Evolutionary conservation across 2,797 vertebrate species (phyloP).

Genomic region (Brotula barbata): DNA sequence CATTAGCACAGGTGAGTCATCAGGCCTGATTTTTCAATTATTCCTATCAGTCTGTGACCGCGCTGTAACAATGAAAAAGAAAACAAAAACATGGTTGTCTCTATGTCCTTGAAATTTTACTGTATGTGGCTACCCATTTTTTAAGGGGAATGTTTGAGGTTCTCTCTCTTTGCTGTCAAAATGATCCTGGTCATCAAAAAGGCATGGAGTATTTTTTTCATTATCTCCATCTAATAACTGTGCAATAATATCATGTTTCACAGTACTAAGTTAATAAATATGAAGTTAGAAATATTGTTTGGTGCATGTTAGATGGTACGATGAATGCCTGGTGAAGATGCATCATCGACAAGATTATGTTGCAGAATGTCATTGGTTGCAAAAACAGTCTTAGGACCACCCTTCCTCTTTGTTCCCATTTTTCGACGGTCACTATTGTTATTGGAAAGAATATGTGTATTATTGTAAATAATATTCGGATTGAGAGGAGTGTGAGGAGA

Average conservation of each 20-base stretch:
- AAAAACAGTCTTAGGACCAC: not conserved
- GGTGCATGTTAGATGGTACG: too few species aligned
- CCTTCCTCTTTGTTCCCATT: not conserved
- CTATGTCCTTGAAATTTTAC: too few species aligned
- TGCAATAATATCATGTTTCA: too few species aligned
- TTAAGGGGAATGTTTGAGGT: not conserved
- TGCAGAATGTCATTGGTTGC: too few species aligned
- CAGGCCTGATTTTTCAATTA: slow-evolving; percentile 34
- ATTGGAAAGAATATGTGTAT: slow-evolving; percentile 14
- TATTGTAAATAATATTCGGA: slow-evolving; percentile 34
- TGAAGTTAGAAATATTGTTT: too few species aligned
- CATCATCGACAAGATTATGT: too few species aligned
- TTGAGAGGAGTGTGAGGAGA: slow-evolving; percentile 10
- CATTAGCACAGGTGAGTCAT: slow-evolving; percentile 38
- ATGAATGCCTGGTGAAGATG: too few species aligned
- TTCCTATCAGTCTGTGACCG: slow-evolving; percentile 22
- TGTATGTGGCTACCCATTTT: not conserved
- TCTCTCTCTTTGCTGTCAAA: not conserved
- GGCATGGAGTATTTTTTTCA: too few species aligned
- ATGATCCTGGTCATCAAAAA: not conserved
- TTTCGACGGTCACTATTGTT: not conserved
- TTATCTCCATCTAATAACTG: too few species aligned
- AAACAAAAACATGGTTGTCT: too few species aligned
- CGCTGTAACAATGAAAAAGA: slow-evolving; percentile 1
- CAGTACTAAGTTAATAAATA: too few species aligned